Base-by-base conservation (phyloP, 2,113 vertebrate genomes). In the Piprites chloris region DNA sequence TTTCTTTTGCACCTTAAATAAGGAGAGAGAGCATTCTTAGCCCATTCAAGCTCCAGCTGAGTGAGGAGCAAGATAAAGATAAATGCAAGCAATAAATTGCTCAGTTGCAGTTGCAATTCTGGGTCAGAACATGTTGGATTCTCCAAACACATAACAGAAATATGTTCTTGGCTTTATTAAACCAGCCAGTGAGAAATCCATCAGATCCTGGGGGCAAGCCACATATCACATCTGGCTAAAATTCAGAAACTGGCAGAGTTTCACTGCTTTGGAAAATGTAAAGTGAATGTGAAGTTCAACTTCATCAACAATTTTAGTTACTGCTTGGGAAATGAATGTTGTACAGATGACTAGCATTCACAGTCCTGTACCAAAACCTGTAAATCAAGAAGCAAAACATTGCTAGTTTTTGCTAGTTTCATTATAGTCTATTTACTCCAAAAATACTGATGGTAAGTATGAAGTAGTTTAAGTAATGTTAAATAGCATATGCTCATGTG, bases 271-370 rank as follows among this genome's bases (percentile, higher is more conserved):
- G 69, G 74, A 91, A 97, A 97, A 96, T 74, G 85, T 84, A 95
- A 97, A 97, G 87, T 96, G 85, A 95, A 95, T 95, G 59, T 94
- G 97, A 94, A 93, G 82, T 96, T 96, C 71, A 95, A 83, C 73
- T 95, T 97, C 87, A 90, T 95, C 92, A 92, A 96, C 88, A 95
- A 94, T 96, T 95, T 94, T 85, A 96, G 77, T 95, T 95, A 74
- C 88, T 95, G 71, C 89, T 94, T 85, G 39, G 55, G 83, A 97
- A 96, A 90, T 93, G 71, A 90, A 96, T 91, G 90, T 22, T 90
- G 58, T 91, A 76, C 96, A 94, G 92, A 97, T 93, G 83, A 90
- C 85, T 90, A 93, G 81, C 49, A 78, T 92, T 97, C 90, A 86
- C 91, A 92, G 66, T 66, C 81, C 76, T 93, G 58, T 83, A 96